Conservation (phyloP, 2,888 invertebrate species). For the Chydorus sphaericus region DNA sequence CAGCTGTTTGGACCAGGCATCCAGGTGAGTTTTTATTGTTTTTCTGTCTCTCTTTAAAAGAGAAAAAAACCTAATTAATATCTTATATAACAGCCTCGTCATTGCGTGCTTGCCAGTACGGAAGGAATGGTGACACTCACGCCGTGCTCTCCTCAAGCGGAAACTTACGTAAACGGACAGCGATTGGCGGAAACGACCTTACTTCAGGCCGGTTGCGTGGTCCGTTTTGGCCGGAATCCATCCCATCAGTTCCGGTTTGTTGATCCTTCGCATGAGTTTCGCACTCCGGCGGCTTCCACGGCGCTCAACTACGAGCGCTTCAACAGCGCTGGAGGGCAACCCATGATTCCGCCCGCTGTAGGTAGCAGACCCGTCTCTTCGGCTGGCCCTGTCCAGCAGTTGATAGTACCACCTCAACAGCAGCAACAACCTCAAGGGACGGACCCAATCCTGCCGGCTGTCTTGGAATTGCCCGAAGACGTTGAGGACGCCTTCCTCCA, state of each 20-base stretch:
- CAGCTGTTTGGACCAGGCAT: conserved; percentile 70
- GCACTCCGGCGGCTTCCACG: conserved; percentile 21
- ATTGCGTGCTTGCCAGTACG: conserved; percentile 83
- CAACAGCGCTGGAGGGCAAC: conserved; percentile 29
- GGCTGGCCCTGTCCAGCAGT: background rate
- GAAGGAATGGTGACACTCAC: conserved; percentile 86
- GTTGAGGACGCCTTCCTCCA: conserved; percentile 84
- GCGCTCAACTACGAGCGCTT: conserved; percentile 37
- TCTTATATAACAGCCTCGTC: too few relatives aligned
- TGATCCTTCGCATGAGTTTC: conserved; percentile 27
- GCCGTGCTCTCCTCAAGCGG: conserved; percentile 81
- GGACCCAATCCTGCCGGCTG: conserved; percentile 83
- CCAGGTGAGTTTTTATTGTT: too few relatives aligned
- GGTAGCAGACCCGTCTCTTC: background rate
- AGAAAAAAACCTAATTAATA: too few relatives aligned
- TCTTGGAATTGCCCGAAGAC: conserved; percentile 86
- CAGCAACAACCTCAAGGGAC: conserved; percentile 49
- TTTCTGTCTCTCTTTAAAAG: too few relatives aligned
- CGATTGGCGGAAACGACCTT: conserved; percentile 84
- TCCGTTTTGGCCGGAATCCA: conserved; percentile 34
- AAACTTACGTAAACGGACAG: conserved; percentile 87
- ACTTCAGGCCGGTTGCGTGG: conserved; percentile 37
- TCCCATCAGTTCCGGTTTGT: conserved; percentile 36
- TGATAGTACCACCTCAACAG: too few relatives aligned
- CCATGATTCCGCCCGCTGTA: background rate